Percentiles rank a stretch among this genome's conserved stretches.
Conservation (phyloP, 2,113 vertebrate genomes). For the Anoura caudifer region DNA sequence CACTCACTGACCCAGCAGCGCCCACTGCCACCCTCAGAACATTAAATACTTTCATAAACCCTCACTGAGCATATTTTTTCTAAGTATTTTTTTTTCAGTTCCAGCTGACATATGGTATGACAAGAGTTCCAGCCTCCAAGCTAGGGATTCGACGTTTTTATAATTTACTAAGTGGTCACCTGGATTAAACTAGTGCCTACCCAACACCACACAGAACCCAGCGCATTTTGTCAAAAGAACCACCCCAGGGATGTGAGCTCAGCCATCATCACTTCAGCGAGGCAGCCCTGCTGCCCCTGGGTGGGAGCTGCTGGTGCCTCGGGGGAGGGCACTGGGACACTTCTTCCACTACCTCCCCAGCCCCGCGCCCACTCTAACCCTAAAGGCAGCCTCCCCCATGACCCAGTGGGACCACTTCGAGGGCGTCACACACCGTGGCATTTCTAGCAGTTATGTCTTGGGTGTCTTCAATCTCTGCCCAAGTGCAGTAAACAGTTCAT, state of each 20-base stretch:
- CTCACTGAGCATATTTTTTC: neutral
- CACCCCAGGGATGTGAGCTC: too few relatives aligned
- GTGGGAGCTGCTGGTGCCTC: fast-evolving
- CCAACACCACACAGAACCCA: neutral
- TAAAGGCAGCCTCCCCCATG: neutral
- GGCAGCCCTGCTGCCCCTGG: fast-evolving
- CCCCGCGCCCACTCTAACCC: too few relatives aligned
- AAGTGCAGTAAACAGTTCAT: neutral
- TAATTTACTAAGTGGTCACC: neutral
- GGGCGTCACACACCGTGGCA: too few relatives aligned
- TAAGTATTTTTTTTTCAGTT: neutral
- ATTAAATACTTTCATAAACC: neutral
- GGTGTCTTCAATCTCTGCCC: neutral
- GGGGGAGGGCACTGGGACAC: fast-evolving
- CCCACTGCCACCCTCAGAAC: neutral
- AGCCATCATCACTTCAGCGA: neutral
- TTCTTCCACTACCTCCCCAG: too few relatives aligned
- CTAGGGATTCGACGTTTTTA: neutral
- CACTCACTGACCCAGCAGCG: neutral
- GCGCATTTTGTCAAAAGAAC: neutral
- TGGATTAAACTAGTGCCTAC: neutral
- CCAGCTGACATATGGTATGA: neutral
- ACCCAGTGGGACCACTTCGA: fast-evolving
- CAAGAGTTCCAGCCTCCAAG: neutral
- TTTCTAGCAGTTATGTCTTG: neutral